Percentiles rank a stretch among this genome's conserved stretches.
Conservation (phyloP, 2,113 vertebrate genomes). For the Arvicanthis niloticus region DNA sequence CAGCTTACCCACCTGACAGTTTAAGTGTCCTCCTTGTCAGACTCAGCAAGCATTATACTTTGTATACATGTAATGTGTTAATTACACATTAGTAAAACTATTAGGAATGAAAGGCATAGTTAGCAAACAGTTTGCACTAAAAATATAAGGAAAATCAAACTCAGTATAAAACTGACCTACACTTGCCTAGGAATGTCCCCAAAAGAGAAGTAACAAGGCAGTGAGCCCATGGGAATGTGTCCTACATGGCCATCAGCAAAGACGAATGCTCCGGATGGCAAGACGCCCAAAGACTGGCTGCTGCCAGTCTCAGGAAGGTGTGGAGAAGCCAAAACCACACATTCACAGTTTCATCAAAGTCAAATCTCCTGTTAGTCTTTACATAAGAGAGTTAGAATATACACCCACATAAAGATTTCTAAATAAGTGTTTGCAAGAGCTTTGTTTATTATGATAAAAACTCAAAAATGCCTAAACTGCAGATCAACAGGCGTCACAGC, state of each 20-base stretch:
- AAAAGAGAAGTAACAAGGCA: too few relatives aligned
- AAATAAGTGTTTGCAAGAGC: not conserved
- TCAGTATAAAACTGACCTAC: not conserved
- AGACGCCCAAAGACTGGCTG: not conserved
- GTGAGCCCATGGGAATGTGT: too few relatives aligned
- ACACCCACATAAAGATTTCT: not conserved
- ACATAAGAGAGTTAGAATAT: not conserved
- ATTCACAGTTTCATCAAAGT: not conserved
- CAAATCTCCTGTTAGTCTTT: not conserved
- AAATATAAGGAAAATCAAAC: not conserved
- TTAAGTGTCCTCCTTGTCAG: not conserved
- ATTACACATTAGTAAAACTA: not conserved
- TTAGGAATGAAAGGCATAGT: not conserved
- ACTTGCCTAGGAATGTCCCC: not conserved
- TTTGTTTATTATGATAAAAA: not conserved
- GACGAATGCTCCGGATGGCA: too few relatives aligned
- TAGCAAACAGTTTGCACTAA: not conserved
- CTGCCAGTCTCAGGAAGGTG: not conserved
- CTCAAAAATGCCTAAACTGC: not conserved
- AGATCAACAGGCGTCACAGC: rapidly evolving
- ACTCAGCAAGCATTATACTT: not conserved
- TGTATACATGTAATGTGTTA: too few relatives aligned
- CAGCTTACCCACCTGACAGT: not conserved
- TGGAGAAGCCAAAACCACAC: not conserved
- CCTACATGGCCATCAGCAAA: too few relatives aligned